phyloP scores from a whole-genome alignment of 2,797 vertebrate species.

The Paguma larvata region DNA sequence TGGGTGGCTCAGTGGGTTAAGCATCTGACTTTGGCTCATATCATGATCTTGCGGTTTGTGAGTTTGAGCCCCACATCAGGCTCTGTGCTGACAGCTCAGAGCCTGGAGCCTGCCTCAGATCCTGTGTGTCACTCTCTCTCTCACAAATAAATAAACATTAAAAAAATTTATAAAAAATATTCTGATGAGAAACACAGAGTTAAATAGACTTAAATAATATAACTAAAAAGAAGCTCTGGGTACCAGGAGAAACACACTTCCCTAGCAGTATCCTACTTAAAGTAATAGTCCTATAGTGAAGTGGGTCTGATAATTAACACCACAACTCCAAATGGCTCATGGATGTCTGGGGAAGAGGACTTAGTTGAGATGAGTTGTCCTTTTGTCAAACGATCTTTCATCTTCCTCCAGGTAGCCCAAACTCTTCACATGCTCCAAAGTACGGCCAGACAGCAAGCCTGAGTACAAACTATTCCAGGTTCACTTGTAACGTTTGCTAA shows the following conservation, averaged over 20 bases:
- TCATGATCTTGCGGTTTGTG: no score
- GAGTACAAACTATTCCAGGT: neutral
- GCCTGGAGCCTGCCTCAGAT: no score
- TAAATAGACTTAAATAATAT: neutral
- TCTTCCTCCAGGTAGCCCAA: fast-evolving
- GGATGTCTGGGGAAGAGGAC: neutral
- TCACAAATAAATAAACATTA: no score
- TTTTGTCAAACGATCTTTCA: neutral
- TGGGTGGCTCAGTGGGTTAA: no score
- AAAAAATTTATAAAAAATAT: no score
- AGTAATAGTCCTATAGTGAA: neutral
- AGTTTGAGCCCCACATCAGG: no score
- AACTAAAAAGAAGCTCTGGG: neutral
- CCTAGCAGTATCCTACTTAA: neutral
- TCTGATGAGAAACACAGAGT: neutral
- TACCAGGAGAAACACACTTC: neutral
- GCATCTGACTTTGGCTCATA: no score
- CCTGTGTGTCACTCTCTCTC: no score
- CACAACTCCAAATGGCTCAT: neutral
- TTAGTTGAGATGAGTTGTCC: neutral
- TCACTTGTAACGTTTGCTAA: neutral
- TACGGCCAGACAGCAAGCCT: neutral
- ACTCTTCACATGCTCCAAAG: neutral
- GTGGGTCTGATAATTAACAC: no score
- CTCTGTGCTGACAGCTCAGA: no score